Evolutionary conservation across 1,140 invertebrate species (phyloP), one percentile per base, ranked within the genome.

Genomic region (Rhyzopertha dominica): DNA sequence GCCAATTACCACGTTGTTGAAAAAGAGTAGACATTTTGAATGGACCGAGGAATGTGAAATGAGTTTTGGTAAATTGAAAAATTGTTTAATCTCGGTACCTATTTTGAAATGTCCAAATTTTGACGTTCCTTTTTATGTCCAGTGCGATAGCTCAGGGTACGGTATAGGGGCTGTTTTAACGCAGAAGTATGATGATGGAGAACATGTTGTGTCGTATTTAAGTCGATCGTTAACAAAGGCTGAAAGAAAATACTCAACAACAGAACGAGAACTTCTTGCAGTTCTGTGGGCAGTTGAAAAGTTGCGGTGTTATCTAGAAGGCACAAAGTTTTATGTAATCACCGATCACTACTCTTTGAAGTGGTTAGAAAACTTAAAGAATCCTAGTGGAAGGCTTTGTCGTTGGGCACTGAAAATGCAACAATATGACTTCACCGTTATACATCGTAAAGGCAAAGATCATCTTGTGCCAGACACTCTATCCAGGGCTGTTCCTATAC

Each of bases 211-310:
- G 3, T 62, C 62, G 4, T 74, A 68, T 58, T 62, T 62, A 2
- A 74, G 66, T 0, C 29, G 68, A 46, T 61, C 61, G 0, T 40
- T 77, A 16, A 59, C 50, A 12, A 18, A 45, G 13, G 56, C 68
- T 16, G 72, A 77, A 56, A 54, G 48, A 41, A 67, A 69, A 32
- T 73, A 70, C 41, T 24, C 56, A 18, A 61, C 70, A 39, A 65
- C 68, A 14, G 72, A 77, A 32, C 64, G 66, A 37, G 72, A 77
- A 60, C 70, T 67, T 7, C 49, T 75, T 8, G 65, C 67, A 3
- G 66, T 80, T 8, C 37, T 77, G 0, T 78, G 60, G 53, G 69
- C 63, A 3, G 61, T 79, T 3, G 62, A 66, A 43, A 71, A 71
- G 50, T 78, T 78, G 48, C 64, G 73, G n/a, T n/a, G n/a, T n/a